Evolutionary conservation across 2,797 vertebrate species (phyloP), one percentile per base, ranked within the genome.

Genomic region (Acanthornis magna): DNA sequence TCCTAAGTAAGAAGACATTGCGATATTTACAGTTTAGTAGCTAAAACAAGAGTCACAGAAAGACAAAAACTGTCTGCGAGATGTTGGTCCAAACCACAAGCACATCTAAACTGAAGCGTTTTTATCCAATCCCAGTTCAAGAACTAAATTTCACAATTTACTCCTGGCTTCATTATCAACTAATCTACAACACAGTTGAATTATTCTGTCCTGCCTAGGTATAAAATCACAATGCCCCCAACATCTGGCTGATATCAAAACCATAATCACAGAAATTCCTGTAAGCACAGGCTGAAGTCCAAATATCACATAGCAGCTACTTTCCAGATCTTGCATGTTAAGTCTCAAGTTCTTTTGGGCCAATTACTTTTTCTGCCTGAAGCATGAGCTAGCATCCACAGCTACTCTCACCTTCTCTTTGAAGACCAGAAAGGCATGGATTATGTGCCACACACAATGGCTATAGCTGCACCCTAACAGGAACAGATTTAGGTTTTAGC

Each of bases 41-140:
- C 26, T 74, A 74, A 73, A 82, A 42, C 58, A 78, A 75, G 76
- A 93, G 70, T 82, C 91, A 89, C 76, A 88, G 84, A 96, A 90
- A 92, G 77, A 83, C 53, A 84, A 89, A 77, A 72, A 43, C 1
- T 30, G 21, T 75, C 74, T 27, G 42, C 1, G 1, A 74, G 38
- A 58, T 43, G 17, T 70, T 87, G 40, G 45, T 83, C 57, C 75
- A 89, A 85, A 91, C 27, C 10, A 51, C 36, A 81, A 89, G 55
- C 50, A 92, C 27, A 63, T 43, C 45, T 50, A 36, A 71, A 45
- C 11, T 13, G 30, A 18, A 53, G 34, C 3, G 0, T 51, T 88
- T 93, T 91, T 88, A 82, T 42, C 34, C 38, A 68, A 86, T 70
- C 25, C 38, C 23, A 45, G 29, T 36, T 82, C 23, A 65, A 86